A percentile compares a stretch with the other conserved stretches of the same genome.
Conservation (phyloP, 2,888 invertebrate species). For the Andrena flavipes region DNA sequence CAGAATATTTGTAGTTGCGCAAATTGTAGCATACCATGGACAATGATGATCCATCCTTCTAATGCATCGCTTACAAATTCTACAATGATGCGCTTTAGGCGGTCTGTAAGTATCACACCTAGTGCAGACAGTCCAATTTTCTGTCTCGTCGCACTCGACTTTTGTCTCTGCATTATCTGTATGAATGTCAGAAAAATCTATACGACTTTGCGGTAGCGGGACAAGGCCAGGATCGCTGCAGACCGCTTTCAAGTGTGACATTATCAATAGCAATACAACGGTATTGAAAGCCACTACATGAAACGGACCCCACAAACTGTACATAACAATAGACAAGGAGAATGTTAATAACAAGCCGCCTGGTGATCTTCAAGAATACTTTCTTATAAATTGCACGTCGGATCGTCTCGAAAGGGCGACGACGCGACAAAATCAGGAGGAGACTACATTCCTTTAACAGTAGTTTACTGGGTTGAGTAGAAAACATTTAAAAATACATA, state of each 20-base stretch:
- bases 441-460: background rate
- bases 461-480: background rate
- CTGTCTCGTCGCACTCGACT: conserved; percentile 85
- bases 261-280: conserved; percentile 90
- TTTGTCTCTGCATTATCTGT: conserved; percentile 86
- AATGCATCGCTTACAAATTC: conserved; percentile 94
- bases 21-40: conserved; percentile 87
- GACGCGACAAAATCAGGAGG: background rate
- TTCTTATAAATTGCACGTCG: background rate
- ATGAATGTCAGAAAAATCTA: conserved; percentile 93
- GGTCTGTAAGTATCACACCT: conserved; percentile 93
- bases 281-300: conserved; percentile 93
- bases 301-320: conserved; percentile 92
- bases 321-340: conserved; percentile 72
- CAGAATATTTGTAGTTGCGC: background rate
- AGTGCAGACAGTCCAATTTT: conserved; percentile 92
- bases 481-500: conserved; percentile 21
- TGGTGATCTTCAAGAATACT: background rate
- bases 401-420: background rate
- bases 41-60: conserved; percentile 94
- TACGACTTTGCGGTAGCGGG: conserved; percentile 89
- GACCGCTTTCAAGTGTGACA: conserved; percentile 94
- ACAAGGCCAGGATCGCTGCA: conserved; percentile 96
- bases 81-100: conserved; percentile 94
- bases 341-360: conserved; percentile 34